Evolutionary conservation across 2,888 invertebrate genomes (phyloP).

Genomic region (Drosophila tanythrix): DNA sequence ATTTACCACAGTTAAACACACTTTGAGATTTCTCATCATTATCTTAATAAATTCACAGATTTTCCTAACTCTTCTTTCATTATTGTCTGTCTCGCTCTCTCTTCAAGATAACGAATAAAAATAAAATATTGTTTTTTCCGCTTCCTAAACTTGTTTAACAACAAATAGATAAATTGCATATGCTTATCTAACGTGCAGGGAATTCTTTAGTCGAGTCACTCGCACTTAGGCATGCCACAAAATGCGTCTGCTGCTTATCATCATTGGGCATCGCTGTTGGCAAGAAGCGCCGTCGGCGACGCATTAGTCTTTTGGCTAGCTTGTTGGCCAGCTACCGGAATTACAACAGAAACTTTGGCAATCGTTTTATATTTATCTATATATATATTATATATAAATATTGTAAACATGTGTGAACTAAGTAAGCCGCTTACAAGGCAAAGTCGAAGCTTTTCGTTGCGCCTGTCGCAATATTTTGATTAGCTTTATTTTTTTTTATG

Average conservation of each 20-base stretch:
- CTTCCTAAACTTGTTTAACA: neutral
- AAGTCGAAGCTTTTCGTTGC: constrained; percentile 10
- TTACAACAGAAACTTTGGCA: constrained; percentile 54
- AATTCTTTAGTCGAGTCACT: constrained; percentile 10
- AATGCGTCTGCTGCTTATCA: constrained; percentile 37
- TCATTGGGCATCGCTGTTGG: constrained; percentile 28
- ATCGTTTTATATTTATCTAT: constrained; percentile 22
- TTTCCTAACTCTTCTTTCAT: neutral
- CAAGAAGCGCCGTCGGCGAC: constrained; percentile 10
- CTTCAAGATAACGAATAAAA: neutral
- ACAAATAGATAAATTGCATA: neutral
- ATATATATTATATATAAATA: constrained; percentile 7
- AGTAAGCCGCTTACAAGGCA: constrained; percentile 72
- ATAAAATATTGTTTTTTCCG: neutral
- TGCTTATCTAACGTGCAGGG: constrained; percentile 14
- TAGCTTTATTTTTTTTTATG: constrained; percentile 39
- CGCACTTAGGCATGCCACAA: neutral
- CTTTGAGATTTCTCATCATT: neutral
- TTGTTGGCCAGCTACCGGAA: constrained; percentile 51
- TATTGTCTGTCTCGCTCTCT: neutral
- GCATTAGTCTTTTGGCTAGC: constrained; percentile 22
- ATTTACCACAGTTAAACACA: neutral
- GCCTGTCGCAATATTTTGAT: constrained; percentile 78
- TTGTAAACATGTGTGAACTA: constrained; percentile 50
- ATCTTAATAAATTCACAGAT: neutral